Percentiles rank a stretch among this genome's conserved stretches.
Evolutionary conservation across 2,888 invertebrate species (phyloP).

Genomic region (Reticulitermes lucifugus): DNA sequence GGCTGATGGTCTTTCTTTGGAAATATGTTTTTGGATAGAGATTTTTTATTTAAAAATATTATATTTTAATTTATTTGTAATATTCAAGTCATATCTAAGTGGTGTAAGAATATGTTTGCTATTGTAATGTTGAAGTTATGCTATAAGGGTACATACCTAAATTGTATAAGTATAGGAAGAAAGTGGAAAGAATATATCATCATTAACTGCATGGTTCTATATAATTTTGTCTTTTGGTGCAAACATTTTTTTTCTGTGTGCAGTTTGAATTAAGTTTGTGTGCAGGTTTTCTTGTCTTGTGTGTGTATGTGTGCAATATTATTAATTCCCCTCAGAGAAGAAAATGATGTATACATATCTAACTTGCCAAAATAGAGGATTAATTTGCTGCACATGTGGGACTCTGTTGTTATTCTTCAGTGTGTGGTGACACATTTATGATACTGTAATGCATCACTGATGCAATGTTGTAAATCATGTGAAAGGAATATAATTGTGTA

Average conservation of each 20-base stretch:
- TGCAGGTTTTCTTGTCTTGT: conserved; percentile 29
- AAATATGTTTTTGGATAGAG: conserved; percentile 14
- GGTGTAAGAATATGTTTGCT: conserved; percentile 30
- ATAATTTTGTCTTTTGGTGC: conserved; percentile 6
- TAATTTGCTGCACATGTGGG: neutral
- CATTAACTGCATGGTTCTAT: conserved; percentile 9
- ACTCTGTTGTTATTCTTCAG: neutral
- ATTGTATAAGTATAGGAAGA: neutral
- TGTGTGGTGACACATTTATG: neutral
- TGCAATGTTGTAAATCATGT: neutral
- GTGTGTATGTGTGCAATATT: conserved; percentile 38
- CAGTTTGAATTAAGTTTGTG: conserved; percentile 26
- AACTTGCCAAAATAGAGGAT: conserved; percentile 14
- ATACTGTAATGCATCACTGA: neutral
- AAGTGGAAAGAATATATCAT: neutral
- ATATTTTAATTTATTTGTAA: conserved; percentile 38
- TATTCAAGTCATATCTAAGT: conserved; percentile 32
- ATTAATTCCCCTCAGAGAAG: conserved; percentile 13
- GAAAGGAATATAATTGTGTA: neutral
- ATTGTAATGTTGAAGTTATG: neutral
- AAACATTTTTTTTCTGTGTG: conserved; percentile 24
- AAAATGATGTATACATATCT: neutral
- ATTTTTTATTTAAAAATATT: conserved; percentile 22
- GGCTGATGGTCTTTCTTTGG: neutral
- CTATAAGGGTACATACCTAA: neutral